Evolutionary conservation across 2,888 invertebrate species (phyloP).

Genomic region (Melipona bicolor): DNA sequence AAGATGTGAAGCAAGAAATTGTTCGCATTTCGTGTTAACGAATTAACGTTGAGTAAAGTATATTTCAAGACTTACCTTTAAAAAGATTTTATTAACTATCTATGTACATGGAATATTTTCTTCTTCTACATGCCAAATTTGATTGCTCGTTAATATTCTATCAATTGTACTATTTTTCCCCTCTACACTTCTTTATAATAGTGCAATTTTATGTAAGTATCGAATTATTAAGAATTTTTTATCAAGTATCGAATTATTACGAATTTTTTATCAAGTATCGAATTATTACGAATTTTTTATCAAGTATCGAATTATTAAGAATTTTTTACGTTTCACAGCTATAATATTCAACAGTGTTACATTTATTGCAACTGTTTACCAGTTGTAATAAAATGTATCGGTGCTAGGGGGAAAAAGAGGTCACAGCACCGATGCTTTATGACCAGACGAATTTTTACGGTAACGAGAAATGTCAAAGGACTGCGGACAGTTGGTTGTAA

Average conservation of each 20-base stretch:
- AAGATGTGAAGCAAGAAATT: too few species aligned
- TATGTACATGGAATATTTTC: background rate
- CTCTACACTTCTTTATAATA: background rate
- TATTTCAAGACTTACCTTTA: too few species aligned
- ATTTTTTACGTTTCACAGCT: background rate
- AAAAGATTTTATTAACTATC: background rate
- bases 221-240: background rate
- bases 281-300: background rate
- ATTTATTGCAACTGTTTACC: background rate
- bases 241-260: too few species aligned
- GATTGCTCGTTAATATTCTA: background rate
- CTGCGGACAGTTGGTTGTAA: conserved; percentile 47
- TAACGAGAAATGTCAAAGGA: conserved; percentile 51
- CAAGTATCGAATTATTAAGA: background rate
- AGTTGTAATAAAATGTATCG: conserved; percentile 7
- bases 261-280: too few species aligned
- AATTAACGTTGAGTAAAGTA: too few species aligned
- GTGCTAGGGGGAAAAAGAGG: conserved; percentile 17
- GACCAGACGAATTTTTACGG: conserved; percentile 35
- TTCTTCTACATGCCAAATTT: background rate
- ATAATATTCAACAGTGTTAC: background rate
- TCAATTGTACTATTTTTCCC: background rate
- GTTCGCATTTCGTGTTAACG: too few species aligned
- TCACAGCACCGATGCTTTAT: conserved; percentile 42
- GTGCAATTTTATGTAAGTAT: background rate